Evolutionary conservation across 2,113 vertebrate species (phyloP).

Genomic region (Phrynosoma platyrhinos): DNA sequence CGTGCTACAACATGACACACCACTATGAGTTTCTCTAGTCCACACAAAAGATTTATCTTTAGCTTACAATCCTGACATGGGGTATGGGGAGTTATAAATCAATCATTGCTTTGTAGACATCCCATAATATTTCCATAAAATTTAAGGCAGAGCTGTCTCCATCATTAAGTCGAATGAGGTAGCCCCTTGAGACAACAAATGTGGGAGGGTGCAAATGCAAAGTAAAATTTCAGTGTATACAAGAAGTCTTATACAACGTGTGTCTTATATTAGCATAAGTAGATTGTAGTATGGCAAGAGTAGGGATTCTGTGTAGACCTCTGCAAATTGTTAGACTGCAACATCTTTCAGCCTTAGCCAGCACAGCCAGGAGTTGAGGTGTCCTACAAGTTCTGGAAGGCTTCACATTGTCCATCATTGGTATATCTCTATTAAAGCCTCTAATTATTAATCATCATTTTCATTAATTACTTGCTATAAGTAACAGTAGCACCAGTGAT

Average conservation of each 20-base stretch:
- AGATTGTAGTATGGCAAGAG: background rate
- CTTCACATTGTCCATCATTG: background rate
- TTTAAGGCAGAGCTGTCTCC: background rate
- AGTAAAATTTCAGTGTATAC: too few relatives aligned
- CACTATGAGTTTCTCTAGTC: background rate
- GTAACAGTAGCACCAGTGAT: too few relatives aligned
- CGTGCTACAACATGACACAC: background rate
- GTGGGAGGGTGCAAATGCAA: too few relatives aligned
- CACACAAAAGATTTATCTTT: background rate
- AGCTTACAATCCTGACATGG: background rate
- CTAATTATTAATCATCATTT: background rate
- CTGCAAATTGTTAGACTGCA: too few relatives aligned
- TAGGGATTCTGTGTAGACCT: too few relatives aligned
- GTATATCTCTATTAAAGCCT: too few relatives aligned
- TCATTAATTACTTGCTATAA: background rate
- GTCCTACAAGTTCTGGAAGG: background rate
- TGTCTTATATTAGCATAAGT: too few relatives aligned
- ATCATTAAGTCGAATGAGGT: too few relatives aligned
- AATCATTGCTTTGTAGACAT: too few relatives aligned
- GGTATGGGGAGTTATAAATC: too few relatives aligned
- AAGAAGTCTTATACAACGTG: background rate
- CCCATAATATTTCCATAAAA: background rate
- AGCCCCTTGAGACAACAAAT: too few relatives aligned
- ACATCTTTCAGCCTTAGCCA: too few relatives aligned
- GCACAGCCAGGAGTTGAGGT: background rate